phyloP scores from a whole-genome alignment of 37 sponge, comb jelly and placozoan genomes.

The Lycopodina hypogea region DNA sequence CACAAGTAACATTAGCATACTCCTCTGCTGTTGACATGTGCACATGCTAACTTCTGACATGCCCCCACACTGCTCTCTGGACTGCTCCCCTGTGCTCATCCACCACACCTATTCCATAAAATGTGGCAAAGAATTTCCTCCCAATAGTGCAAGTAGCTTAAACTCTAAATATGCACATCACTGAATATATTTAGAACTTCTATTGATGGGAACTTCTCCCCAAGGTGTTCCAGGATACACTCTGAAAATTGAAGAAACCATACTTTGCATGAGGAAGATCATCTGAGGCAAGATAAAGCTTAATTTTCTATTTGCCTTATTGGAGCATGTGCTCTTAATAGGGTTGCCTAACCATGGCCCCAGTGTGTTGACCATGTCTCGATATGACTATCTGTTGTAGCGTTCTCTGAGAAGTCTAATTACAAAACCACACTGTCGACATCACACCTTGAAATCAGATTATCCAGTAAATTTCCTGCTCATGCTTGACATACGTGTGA shows the following conservation, averaged over 20 bases:
- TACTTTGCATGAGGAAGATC: conserved; percentile 36
- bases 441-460: conserved; percentile 14
- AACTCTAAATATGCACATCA: conserved; percentile 40
- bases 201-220: conserved; percentile 22
- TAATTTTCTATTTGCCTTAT: background rate
- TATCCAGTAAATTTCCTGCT: conserved; percentile 21
- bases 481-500: conserved; percentile 29
- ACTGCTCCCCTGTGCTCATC: conserved; percentile 41
- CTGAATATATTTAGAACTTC: conserved; percentile 25
- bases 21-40: conserved; percentile 14
- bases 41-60: conserved; percentile 13
- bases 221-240: conserved; percentile 32
- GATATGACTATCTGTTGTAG: conserved; percentile 4
- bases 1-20: conserved; percentile 34
- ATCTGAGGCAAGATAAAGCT: conserved; percentile 34
- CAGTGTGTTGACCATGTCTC: conserved; percentile 39
- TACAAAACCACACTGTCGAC: conserved; percentile 26
- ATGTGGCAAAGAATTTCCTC: conserved; percentile 45
- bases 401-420: conserved; percentile 49
- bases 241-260: conserved; percentile 27
- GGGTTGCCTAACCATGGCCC: conserved; percentile 30
- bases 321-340: conserved; percentile 49
- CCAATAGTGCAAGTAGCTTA: conserved; percentile 35
- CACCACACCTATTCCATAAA: conserved; percentile 36
- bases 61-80: conserved; percentile 37